Percentiles rank a stretch among this genome's conserved stretches.
Conservation (phyloP, 1,140 invertebrate species). For the Acromyrmex echinatior region DNA sequence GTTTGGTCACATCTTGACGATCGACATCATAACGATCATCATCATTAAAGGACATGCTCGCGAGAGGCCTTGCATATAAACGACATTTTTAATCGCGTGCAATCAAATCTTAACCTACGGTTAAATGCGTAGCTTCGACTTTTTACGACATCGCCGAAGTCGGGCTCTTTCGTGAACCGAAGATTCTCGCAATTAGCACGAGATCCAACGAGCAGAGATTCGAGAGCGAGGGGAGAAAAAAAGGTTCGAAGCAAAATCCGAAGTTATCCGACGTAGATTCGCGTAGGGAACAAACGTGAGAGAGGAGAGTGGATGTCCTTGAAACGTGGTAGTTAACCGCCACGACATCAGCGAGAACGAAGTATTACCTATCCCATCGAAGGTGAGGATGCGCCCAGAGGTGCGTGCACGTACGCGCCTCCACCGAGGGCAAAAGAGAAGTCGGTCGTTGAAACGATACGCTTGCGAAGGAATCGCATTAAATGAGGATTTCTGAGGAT, state of each 20-base stretch:
- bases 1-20: slow-evolving; percentile 11
- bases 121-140: slow-evolving; percentile 30
- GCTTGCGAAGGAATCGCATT: too few relatives aligned
- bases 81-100: slow-evolving; percentile 37
- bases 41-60: neutral
- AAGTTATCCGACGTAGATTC: slow-evolving; percentile 63
- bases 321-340: slow-evolving; percentile 79
- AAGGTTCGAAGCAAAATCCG: slow-evolving; percentile 62
- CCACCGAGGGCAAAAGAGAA: slow-evolving; percentile 6
- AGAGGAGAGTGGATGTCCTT: slow-evolving; percentile 78
- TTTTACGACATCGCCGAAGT: slow-evolving; percentile 28
- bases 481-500: neutral
- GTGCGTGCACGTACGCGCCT: neutral
- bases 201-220: slow-evolving; percentile 11
- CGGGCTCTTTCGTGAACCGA: slow-evolving; percentile 8
- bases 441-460: neutral
- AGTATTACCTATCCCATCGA: slow-evolving; percentile 72
- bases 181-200: slow-evolving; percentile 63
- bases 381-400: slow-evolving; percentile 49
- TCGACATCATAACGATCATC: slow-evolving; percentile 1
- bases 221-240: slow-evolving; percentile 15
- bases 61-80: slow-evolving; percentile 16
- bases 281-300: slow-evolving; percentile 66
- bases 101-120: slow-evolving; percentile 18
- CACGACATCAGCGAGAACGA: slow-evolving; percentile 69